Evolutionary conservation across 2,113 vertebrate species (phyloP).

Genomic region (Condylura cristata): DNA sequence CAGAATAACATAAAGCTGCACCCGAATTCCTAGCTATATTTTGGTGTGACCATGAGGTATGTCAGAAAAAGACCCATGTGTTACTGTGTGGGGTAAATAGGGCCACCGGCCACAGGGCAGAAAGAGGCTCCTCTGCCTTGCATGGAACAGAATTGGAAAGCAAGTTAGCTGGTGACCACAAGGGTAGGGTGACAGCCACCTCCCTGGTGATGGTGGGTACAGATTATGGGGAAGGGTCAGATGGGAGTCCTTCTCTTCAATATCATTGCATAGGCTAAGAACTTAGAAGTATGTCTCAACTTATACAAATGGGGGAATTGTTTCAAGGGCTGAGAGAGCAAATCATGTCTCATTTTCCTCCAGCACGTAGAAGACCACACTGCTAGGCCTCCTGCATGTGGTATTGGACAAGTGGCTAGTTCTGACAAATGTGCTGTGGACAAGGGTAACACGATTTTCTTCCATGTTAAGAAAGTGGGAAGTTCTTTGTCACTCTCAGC

Average conservation of each 20-base stretch:
- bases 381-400: neutral
- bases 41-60: neutral
- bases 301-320: neutral
- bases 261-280: neutral
- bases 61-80: neutral
- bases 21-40: neutral
- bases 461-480: neutral
- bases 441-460: neutral
- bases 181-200: neutral
- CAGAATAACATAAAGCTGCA: neutral
- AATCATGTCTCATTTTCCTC: neutral
- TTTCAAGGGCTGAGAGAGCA: neutral
- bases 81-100: neutral
- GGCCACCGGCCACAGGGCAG: neutral
- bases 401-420: neutral
- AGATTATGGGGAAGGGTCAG: neutral
- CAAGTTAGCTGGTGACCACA: neutral
- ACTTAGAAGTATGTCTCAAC: neutral
- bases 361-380: neutral
- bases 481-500: neutral
- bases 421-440: neutral
- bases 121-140: neutral
- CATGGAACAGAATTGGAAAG: neutral
- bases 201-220: neutral
- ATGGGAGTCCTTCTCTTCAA: neutral